These are phyloP conservation scores for Cebus imitator DNA, from an alignment of 2,113 vertebrate genomes.

Conservation along the genomic window DNA sequence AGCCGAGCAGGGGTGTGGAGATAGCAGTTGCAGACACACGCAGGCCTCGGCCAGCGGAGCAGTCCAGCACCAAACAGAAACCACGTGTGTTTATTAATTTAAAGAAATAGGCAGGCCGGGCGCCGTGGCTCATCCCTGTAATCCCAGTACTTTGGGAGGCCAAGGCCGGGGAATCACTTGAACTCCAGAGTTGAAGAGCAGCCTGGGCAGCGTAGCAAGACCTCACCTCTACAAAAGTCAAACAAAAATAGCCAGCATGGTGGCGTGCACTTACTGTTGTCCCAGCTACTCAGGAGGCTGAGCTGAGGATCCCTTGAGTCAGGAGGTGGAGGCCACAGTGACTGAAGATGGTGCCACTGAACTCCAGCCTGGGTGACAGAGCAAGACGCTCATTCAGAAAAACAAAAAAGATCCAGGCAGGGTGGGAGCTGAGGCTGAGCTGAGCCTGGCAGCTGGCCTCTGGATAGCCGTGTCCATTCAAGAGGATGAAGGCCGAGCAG, in stretches of 20 bases:
- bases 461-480: no score
- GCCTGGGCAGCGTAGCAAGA: not conserved
- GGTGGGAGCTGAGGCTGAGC: no score
- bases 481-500: no score
- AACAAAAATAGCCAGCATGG: not conserved
- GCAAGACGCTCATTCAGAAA: not conserved
- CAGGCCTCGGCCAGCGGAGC: not conserved
- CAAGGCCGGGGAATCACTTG: not conserved
- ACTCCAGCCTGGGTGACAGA: not conserved
- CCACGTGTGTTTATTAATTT: not conserved
- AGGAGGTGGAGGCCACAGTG: not conserved
- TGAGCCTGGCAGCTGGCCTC: no score
- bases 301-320: not conserved
- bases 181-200: not conserved
- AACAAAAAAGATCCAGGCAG: not conserved
- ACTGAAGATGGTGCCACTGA: not conserved
- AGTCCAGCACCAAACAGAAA: not conserved
- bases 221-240: not conserved
- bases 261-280: not conserved
- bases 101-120: no score
- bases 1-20: no score
- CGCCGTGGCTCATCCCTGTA: not conserved
- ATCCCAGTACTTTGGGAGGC: not conserved
- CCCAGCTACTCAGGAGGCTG: not conserved
- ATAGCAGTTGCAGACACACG: not conserved